phyloP scores from a whole-genome alignment of 2,797 vertebrate genomes.

The Gallirallus australis region DNA sequence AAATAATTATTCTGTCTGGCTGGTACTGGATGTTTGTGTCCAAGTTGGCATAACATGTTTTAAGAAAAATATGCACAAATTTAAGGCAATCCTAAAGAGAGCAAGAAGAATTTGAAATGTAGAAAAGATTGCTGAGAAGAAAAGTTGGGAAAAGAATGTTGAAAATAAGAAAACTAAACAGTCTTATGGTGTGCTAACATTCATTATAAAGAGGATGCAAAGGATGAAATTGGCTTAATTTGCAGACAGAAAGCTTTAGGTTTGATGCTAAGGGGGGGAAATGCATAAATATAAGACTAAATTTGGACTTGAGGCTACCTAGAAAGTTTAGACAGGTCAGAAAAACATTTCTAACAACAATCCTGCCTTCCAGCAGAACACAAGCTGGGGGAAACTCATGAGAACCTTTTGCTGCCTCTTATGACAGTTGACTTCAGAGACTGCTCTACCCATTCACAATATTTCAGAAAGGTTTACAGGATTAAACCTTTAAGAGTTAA shows the following conservation, averaged over 20 bases:
- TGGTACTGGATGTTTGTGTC: not conserved
- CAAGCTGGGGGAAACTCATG: not conserved
- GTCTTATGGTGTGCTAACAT: not conserved
- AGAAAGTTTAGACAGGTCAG: slow-evolving; percentile 28
- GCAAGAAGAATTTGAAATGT: not conserved
- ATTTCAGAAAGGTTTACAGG: slow-evolving; percentile 7
- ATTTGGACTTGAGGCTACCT: slow-evolving; percentile 45
- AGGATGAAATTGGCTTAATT: slow-evolving; percentile 52
- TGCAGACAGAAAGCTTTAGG: slow-evolving; percentile 52
- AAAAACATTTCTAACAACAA: not conserved
- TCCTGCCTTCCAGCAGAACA: slow-evolving; percentile 44
- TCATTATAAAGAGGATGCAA: slow-evolving; percentile 53
- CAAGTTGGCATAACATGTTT: not conserved
- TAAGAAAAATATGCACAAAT: not conserved
- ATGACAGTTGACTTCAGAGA: not conserved
- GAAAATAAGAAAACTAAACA: slow-evolving; percentile 9
- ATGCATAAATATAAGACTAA: not conserved
- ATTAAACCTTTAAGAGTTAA: slow-evolving; percentile 43
- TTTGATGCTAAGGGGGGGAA: not conserved
- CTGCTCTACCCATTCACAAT: not conserved
- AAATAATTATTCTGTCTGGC: slow-evolving; percentile 28
- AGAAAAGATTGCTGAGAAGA: not conserved
- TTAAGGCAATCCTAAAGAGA: not conserved
- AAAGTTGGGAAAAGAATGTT: not conserved
- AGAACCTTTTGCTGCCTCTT: not conserved